phyloP scores from a whole-genome alignment of 2,888 invertebrate species.

The Ashinkailepas kermadecensis region DNA sequence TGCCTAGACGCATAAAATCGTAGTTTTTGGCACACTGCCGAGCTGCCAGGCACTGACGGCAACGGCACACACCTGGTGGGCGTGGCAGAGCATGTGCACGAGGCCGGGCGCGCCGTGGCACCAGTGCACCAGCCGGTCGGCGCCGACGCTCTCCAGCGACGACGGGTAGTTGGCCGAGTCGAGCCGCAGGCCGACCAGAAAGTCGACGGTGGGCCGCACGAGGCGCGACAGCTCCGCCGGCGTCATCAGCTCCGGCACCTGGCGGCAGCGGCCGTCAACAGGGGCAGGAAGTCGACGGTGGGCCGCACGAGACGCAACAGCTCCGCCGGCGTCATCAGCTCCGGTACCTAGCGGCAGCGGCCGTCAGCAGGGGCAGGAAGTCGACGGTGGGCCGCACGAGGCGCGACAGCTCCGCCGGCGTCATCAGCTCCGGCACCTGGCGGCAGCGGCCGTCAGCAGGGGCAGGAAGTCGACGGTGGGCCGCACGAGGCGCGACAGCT shows the following conservation, averaged over 20 bases:
- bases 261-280: neutral
- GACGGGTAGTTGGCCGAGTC: slow-evolving; percentile 44
- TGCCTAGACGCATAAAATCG: too few relatives aligned
- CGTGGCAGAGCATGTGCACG: slow-evolving; percentile 51
- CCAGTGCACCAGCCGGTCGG: slow-evolving; percentile 80
- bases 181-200: slow-evolving; percentile 39
- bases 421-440: slow-evolving; percentile 31
- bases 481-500: slow-evolving; percentile 37
- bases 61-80: slow-evolving; percentile 52
- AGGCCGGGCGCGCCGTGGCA: slow-evolving; percentile 91
- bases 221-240: slow-evolving; percentile 35
- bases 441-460: neutral
- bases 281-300: slow-evolving; percentile 43
- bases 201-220: slow-evolving; percentile 43
- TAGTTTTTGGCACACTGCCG: too few relatives aligned
- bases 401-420: slow-evolving; percentile 35
- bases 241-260: slow-evolving; percentile 32
- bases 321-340: slow-evolving; percentile 31
- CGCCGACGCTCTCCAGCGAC: slow-evolving; percentile 46
- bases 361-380: slow-evolving; percentile 37
- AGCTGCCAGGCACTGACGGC: too few relatives aligned
- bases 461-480: slow-evolving; percentile 43
- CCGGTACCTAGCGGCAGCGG: slow-evolving; percentile 27
- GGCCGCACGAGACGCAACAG: slow-evolving; percentile 39
- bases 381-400: slow-evolving; percentile 43